A percentile compares a stretch with the other conserved stretches of the same genome.
Conservation (phyloP, 1,140 invertebrate genomes). For the Hylyphantes graminicola region DNA sequence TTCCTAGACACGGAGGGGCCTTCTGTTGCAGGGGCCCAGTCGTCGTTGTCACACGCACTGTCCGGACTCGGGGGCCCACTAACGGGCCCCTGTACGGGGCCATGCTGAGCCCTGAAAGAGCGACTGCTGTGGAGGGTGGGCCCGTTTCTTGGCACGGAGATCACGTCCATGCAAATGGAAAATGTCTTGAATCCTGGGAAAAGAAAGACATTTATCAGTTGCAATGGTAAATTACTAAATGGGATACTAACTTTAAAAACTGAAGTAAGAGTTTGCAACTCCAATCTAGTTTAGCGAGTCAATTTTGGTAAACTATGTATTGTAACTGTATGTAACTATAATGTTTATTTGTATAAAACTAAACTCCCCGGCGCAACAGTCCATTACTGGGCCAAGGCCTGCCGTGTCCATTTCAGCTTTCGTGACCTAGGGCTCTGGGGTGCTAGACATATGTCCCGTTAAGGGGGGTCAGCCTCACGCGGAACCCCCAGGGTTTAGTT, state of each 20-base stretch:
- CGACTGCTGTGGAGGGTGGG: background rate
- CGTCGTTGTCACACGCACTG: constrained; percentile 44
- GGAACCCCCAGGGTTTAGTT: too few species aligned
- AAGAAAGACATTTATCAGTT: background rate
- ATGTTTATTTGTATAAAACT: too few species aligned
- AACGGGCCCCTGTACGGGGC: constrained; percentile 8
- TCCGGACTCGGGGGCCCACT: constrained; percentile 43
- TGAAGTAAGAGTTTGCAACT: background rate
- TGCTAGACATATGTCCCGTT: too few species aligned
- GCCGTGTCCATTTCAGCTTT: too few species aligned
- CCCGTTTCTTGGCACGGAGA: background rate
- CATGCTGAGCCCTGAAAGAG: constrained; percentile 31
- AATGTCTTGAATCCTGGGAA: background rate
- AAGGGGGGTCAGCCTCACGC: too few species aligned
- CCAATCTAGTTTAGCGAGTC: background rate
- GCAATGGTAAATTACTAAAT: background rate
- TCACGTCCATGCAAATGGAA: constrained; percentile 30
- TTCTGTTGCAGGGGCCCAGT: constrained; percentile 1
- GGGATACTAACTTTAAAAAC: background rate
- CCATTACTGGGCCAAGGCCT: too few species aligned
- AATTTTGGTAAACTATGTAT: background rate
- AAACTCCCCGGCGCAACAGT: too few species aligned
- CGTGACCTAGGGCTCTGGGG: too few species aligned
- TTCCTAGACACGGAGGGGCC: background rate
- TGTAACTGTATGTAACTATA: too few species aligned